A percentile compares a stretch with the other conserved stretches of the same genome.
Evolutionary conservation across 2,888 invertebrate species (phyloP).

Genomic region (Tanaodytes sp.): DNA sequence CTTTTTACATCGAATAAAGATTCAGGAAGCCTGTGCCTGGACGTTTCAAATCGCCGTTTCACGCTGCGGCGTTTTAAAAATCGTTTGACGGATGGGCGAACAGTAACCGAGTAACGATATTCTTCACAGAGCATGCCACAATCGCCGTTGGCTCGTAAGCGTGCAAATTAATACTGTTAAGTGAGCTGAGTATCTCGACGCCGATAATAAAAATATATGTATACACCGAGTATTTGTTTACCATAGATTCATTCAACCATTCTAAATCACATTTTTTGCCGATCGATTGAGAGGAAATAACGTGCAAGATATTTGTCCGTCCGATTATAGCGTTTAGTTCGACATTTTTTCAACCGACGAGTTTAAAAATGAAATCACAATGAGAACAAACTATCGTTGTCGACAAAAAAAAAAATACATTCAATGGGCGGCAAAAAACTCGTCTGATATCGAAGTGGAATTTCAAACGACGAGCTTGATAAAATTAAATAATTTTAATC

Average conservation of each 20-base stretch:
- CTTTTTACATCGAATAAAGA: slow-evolving; percentile 44
- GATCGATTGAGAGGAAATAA: slow-evolving; percentile 9
- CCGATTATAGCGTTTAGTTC: slow-evolving; percentile 27
- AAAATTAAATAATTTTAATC: too few species aligned
- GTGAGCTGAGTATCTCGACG: slow-evolving; percentile 38
- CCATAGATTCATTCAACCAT: slow-evolving; percentile 32
- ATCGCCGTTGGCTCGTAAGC: slow-evolving; percentile 17
- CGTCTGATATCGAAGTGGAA: too few species aligned
- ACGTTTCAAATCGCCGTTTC: slow-evolving; percentile 59
- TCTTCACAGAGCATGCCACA: slow-evolving; percentile 36
- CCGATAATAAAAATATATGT: slow-evolving; percentile 24
- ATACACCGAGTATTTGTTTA: slow-evolving; percentile 29
- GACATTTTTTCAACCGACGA: slow-evolving; percentile 11
- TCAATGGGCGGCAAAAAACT: too few species aligned
- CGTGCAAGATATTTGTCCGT: slow-evolving; percentile 29
- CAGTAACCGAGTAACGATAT: slow-evolving; percentile 50
- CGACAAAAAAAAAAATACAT: too few species aligned
- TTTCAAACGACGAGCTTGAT: too few species aligned
- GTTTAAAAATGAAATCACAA: too few species aligned
- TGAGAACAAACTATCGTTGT: too few species aligned
- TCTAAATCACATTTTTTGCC: slow-evolving; percentile 19
- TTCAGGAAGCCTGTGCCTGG: slow-evolving; percentile 55
- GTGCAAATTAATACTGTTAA: slow-evolving; percentile 44
- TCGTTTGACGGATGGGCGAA: slow-evolving; percentile 56
- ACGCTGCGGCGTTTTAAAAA: slow-evolving; percentile 55